Evolutionary conservation across 2,888 invertebrate genomes (phyloP).

Genomic region (Tenodera sinensis): DNA sequence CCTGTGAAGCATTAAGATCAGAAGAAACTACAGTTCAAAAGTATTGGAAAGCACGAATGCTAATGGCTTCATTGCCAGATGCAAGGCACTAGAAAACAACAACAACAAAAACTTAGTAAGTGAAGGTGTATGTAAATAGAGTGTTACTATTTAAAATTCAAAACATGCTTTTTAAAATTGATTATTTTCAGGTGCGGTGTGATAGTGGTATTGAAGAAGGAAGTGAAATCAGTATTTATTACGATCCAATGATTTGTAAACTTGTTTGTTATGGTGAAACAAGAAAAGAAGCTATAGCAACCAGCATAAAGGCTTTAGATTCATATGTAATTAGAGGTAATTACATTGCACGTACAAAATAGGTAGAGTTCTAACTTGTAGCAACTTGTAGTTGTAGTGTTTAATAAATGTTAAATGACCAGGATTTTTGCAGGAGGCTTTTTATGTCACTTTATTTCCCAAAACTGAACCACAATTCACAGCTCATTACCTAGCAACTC

Average conservation of each 20-base stretch:
- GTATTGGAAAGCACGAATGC: too few relatives aligned
- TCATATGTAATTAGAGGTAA: conserved; percentile 58
- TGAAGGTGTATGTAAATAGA: too few relatives aligned
- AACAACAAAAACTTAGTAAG: too few relatives aligned
- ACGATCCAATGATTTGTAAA: conserved; percentile 69
- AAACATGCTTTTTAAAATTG: not conserved
- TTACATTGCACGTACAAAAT: not conserved
- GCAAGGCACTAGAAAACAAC: too few relatives aligned
- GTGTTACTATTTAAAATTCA: too few relatives aligned
- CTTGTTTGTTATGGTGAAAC: conserved; percentile 58
- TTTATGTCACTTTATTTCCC: too few relatives aligned
- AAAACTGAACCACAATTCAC: too few relatives aligned
- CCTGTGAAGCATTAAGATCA: too few relatives aligned
- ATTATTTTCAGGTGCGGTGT: conserved; percentile 51
- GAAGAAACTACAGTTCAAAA: too few relatives aligned
- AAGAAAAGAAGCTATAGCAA: conserved; percentile 52
- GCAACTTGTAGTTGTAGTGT: too few relatives aligned
- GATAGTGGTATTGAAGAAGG: conserved; percentile 66
- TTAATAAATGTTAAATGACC: not conserved
- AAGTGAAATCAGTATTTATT: conserved; percentile 63
- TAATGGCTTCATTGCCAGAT: too few relatives aligned
- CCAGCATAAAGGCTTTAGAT: conserved; percentile 52
- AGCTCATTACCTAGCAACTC: too few relatives aligned
- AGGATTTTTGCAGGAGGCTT: not conserved
- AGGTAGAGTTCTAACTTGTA: not conserved